phyloP scores from a whole-genome alignment of 2,113 vertebrate genomes.

The Willisornis vidua region DNA sequence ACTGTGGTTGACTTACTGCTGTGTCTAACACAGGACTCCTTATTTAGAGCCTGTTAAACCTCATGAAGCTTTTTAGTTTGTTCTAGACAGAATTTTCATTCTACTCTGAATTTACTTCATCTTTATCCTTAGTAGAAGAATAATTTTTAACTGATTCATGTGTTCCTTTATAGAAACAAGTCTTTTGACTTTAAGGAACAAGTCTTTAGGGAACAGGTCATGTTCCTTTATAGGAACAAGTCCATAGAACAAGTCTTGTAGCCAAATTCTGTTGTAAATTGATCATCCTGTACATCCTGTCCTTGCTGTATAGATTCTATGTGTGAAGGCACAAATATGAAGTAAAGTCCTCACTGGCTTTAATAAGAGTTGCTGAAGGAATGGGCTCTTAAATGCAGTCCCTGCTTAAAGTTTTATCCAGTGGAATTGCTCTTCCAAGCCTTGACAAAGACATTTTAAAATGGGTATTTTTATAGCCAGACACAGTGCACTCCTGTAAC shows the following conservation, averaged over 20 bases:
- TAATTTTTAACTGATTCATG: neutral
- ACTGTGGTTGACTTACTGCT: neutral
- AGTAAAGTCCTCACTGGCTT: neutral
- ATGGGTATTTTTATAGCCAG: neutral
- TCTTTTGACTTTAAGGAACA: neutral
- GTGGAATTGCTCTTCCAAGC: neutral
- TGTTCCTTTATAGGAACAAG: neutral
- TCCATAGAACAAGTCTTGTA: neutral
- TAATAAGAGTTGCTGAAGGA: neutral
- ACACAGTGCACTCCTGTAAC: neutral
- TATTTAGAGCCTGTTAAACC: neutral
- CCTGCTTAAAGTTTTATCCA: neutral
- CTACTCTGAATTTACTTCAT: neutral
- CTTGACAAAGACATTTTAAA: neutral
- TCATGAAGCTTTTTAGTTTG: neutral
- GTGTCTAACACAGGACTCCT: neutral
- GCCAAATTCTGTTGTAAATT: neutral
- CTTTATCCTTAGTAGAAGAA: neutral
- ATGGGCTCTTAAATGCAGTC: neutral
- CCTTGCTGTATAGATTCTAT: neutral
- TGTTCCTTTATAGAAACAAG: neutral
- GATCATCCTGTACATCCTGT: neutral
- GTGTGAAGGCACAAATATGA: neutral
- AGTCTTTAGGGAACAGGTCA: neutral
- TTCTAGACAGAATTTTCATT: neutral